phyloP scores from a whole-genome alignment of 2,888 invertebrate genomes.

The Idaea biselata region DNA sequence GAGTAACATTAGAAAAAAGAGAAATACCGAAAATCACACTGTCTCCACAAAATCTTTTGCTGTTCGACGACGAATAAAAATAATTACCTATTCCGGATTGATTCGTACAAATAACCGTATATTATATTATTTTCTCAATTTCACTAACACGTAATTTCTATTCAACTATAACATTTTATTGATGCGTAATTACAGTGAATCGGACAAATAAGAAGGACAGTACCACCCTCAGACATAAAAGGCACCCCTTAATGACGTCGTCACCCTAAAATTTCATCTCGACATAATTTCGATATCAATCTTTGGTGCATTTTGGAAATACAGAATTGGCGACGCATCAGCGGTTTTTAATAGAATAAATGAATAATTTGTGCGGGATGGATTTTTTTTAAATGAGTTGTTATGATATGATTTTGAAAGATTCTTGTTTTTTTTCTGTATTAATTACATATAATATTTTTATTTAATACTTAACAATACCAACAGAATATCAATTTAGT shows the following conservation, averaged over 20 bases:
- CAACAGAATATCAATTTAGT: too few species aligned
- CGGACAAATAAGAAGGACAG: conserved; percentile 11
- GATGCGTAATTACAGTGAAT: conserved; percentile 19
- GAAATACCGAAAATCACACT: too few species aligned
- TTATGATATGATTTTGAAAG: not conserved
- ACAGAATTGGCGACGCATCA: conserved; percentile 30
- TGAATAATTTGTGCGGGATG: not conserved
- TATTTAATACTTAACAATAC: too few species aligned
- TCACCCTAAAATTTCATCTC: conserved; percentile 24
- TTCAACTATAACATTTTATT: conserved; percentile 26
- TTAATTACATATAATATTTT: too few species aligned
- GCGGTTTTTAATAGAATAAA: conserved; percentile 18
- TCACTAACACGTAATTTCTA: conserved; percentile 12
- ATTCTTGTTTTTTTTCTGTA: too few species aligned
- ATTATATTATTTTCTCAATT: not conserved
- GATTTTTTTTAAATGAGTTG: not conserved
- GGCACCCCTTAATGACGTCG: conserved; percentile 24
- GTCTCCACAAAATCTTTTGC: too few species aligned
- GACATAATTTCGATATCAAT: conserved; percentile 36
- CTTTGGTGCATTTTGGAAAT: conserved; percentile 21
- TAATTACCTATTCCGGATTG: too few species aligned
- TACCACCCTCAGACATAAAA: not conserved
- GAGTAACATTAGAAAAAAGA: too few species aligned
- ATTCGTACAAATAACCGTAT: not conserved
- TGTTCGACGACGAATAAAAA: too few species aligned